Percentiles rank a stretch among this genome's conserved stretches.
Evolutionary conservation across 2,888 invertebrate species (phyloP).

Genomic region (Hofmannophila pseudospretella): DNA sequence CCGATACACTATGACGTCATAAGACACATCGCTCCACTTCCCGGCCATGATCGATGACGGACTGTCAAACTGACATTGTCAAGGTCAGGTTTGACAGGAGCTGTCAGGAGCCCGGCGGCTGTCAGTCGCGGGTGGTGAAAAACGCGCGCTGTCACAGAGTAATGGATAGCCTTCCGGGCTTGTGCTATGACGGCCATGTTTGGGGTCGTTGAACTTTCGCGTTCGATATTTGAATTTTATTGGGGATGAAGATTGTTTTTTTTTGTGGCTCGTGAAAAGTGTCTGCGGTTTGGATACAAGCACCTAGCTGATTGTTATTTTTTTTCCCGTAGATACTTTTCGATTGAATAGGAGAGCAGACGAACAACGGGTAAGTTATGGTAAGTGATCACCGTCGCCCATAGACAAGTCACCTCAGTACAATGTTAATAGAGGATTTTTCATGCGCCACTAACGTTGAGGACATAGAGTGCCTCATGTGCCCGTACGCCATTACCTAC

Average conservation of each 20-base stretch:
- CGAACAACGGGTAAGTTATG: too few relatives aligned
- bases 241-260: background rate
- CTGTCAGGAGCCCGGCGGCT: constrained; percentile 35
- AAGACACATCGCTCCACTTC: constrained; percentile 14
- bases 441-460: too few relatives aligned
- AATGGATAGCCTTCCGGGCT: constrained; percentile 63
- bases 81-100: constrained; percentile 58
- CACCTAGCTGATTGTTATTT: too few relatives aligned
- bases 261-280: constrained; percentile 1
- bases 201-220: constrained; percentile 47
- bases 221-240: constrained; percentile 15
- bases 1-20: constrained; percentile 15
- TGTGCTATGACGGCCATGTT: constrained; percentile 34
- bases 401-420: too few relatives aligned
- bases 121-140: constrained; percentile 52
- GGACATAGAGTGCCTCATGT: too few relatives aligned
- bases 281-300: background rate
- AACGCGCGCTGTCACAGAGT: constrained; percentile 58
- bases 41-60: constrained; percentile 46
- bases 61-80: constrained; percentile 44
- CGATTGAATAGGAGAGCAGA: too few relatives aligned
- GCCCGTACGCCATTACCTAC: too few relatives aligned
- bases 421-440: too few relatives aligned
- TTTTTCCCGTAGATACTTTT: too few relatives aligned
- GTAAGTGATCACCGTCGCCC: too few relatives aligned